A percentile compares a stretch with the other conserved stretches of the same genome.
phyloP scores from a whole-genome alignment of 2,797 vertebrate species.

The Pristis pectinata region DNA sequence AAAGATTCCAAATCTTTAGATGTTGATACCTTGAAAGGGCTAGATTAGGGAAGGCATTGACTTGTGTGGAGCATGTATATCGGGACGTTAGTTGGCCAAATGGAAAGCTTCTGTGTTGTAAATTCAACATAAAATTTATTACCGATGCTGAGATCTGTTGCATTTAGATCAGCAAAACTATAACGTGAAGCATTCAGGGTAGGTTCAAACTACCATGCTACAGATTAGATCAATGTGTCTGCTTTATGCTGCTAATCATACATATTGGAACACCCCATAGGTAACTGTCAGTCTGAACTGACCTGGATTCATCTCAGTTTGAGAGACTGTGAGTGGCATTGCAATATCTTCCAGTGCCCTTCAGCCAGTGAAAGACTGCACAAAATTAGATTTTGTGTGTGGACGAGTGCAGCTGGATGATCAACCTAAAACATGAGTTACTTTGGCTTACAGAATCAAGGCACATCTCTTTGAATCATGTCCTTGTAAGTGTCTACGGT shows the following conservation, averaged over 20 bases:
- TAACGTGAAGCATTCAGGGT: neutral
- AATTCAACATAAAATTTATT: neutral
- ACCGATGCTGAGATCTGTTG: neutral
- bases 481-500: neutral
- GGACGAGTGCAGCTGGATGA: neutral
- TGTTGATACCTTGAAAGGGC: neutral
- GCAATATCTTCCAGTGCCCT: neutral
- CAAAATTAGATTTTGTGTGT: neutral
- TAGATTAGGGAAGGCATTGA: neutral
- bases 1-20: too few species aligned
- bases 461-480: neutral
- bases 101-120: neutral
- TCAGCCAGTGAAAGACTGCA: neutral
- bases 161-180: neutral
- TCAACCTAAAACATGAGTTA: neutral
- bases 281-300: neutral
- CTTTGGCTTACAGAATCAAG: neutral
- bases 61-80: neutral
- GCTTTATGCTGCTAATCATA: neutral
- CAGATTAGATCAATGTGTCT: neutral
- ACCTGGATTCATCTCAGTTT: neutral
- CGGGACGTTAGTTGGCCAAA: neutral
- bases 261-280: neutral
- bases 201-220: neutral
- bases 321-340: neutral